These are phyloP conservation scores for Pao palembangensis DNA, from an alignment of 2,113 vertebrate genomes.

Conservation along the genomic window DNA sequence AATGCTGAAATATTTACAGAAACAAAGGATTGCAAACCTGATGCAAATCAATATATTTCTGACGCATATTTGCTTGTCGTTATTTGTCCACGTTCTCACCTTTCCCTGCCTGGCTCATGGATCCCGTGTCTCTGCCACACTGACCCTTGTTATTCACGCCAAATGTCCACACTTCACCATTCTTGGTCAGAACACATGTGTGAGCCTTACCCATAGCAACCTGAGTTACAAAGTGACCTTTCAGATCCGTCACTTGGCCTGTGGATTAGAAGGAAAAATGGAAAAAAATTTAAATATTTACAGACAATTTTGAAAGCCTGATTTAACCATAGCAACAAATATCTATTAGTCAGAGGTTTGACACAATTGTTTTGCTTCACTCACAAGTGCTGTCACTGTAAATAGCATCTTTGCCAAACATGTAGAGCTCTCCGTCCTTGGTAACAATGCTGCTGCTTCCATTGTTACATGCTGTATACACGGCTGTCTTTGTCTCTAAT, in stretches of 20 bases:
- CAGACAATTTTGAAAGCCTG: background rate
- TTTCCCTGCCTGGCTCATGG: slow-evolving; percentile 95
- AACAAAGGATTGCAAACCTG: background rate
- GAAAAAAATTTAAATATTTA: background rate
- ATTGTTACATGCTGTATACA: slow-evolving; percentile 95
- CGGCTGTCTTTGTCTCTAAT: slow-evolving; percentile 92
- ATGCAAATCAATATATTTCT: background rate
- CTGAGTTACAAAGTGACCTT: slow-evolving; percentile 95
- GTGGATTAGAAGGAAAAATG: background rate
- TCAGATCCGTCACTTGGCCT: slow-evolving; percentile 97
- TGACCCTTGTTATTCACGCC: slow-evolving; percentile 99
- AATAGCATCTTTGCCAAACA: slow-evolving; percentile 99
- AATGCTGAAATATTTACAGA: slow-evolving; percentile 74
- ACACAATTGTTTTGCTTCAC: slow-evolving; percentile 43
- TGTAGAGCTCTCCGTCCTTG: slow-evolving; percentile 98
- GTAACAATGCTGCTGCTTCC: slow-evolving; percentile 98
- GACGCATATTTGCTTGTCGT: background rate
- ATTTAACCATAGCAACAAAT: background rate
- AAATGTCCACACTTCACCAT: slow-evolving; percentile 96
- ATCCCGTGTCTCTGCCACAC: slow-evolving; percentile 94
- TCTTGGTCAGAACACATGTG: slow-evolving; percentile 94
- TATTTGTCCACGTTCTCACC: slow-evolving; percentile 65
- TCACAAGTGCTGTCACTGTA: slow-evolving; percentile 98
- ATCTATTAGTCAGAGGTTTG: background rate
- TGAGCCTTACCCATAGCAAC: slow-evolving; percentile 99